Base-by-base conservation (phyloP, 1,140 invertebrate species). In the Rhyacophila brunnea region DNA sequence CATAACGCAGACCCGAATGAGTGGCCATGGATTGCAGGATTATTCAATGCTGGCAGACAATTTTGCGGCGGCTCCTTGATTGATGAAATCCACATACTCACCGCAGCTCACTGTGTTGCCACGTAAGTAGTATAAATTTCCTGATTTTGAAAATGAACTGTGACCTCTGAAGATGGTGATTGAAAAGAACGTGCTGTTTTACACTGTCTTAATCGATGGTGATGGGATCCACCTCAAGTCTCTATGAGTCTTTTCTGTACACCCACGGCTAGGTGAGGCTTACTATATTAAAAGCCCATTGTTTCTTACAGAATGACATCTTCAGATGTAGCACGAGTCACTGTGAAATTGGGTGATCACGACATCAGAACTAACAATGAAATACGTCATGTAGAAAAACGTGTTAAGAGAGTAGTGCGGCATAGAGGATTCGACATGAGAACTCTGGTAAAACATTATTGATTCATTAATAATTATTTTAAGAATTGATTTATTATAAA, bases 31-130 rank as follows among this genome's bases (percentile, higher is more conserved):
- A 90, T 93, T 23, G 89, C 85, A 0, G 91, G 86, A 10, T 74
- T 95, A 1, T 91, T 93, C 69, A 93, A 92, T 69, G 83, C 80
- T 9, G 89, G 88, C 19, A 82, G 90, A 46, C 90, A 94, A 70
- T 94, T 95, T 72, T 96, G 93, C 71, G 93, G 92, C 1, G 93
- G 92, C 5, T 91, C 93, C 0, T 80, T 96, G 11, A 90, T 96
- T 43, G 91, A 93, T 67, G 81, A 87, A 42, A 76, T 69, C 28
- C 93, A 94, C 71, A 86, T 96, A 19, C 75, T 97, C 1, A 90
- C 93, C 1, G 93, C 93, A 1, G 93, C 93, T 10, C 93, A 96
- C 75, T 96, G 93, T 71, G 89, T 94, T 38, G 90, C 90, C 28
- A 87, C 92, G 91, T 93, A 81, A 85, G 85, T 82, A 20, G n/a